Evolutionary conservation across 2,113 vertebrate species (phyloP), one percentile per base, ranked within the genome.

Genomic region (Pyxicephalus adspersus): DNA sequence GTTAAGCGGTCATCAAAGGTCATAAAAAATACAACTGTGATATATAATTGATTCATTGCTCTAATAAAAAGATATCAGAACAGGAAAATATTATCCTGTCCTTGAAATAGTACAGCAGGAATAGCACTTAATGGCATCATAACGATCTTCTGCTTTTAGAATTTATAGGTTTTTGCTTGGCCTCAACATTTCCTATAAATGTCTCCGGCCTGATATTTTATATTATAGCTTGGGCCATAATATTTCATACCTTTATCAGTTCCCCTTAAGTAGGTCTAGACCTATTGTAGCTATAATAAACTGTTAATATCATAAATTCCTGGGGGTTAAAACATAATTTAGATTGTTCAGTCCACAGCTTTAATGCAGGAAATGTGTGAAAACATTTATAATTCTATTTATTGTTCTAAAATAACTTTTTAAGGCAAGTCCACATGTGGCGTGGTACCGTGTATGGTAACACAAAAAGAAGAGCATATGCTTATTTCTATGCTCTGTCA

Each of bases 271-370:
- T 77, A 77, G 61, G 45, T 54, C 75, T 74, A 38, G 54, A 58
- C 71, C 71, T 74, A 29, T 60, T 77, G 63, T 65, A 77, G 75
- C 45, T 77, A 64, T 22, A 77, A 77, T 64, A 77, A 77, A 64
- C 23, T 65, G 25, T 26, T 51, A 76, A 76, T 45, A n/a, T 22
- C 61, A 77, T 64, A 77, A 64, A 77, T 77, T 52, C 75, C 20
- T 17, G 26, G 16, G 61, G 31, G 45, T 23, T 16, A 55, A n/a
- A 64, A 77, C 20, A 34, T n/a, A 31, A 64, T 52, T 77, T 77
- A 64, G 18, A 63, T 16, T 63, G 64, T 64, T 77, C 23, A 63
- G 18, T 54, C 20, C 18, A 2, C 9, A 4, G 25, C 19, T 31
- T 52, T 45, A 50, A 52, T 13, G 3, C 22, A 22, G 7, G 22